A percentile compares a stretch with the other conserved stretches of the same genome.
Conservation (phyloP, 2,888 invertebrate species). For the Eristalis arbustorum region DNA sequence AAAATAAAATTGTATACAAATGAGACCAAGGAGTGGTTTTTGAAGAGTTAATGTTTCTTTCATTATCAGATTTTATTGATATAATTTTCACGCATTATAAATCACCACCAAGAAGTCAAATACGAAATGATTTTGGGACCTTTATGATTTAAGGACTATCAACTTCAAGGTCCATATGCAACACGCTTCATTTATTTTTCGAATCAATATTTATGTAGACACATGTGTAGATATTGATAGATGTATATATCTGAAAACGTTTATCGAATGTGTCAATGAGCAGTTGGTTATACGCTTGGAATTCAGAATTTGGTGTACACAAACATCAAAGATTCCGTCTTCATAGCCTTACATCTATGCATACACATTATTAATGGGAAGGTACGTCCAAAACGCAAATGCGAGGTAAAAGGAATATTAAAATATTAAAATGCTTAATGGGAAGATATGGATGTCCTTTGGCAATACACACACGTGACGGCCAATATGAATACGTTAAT, state of each 20-base stretch:
- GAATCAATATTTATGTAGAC: background rate
- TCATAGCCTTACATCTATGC: background rate
- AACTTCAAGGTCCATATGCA: background rate
- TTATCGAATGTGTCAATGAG: background rate
- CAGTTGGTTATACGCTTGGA: background rate
- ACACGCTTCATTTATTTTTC: background rate
- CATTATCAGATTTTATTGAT: conserved; percentile 37
- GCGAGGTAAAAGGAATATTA: background rate
- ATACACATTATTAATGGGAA: background rate
- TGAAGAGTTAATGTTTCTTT: conserved; percentile 34
- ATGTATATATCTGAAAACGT: background rate
- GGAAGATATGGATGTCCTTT: background rate
- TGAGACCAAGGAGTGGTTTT: background rate
- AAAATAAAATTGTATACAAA: conserved; percentile 10
- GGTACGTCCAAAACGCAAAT: background rate
- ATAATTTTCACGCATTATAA: conserved; percentile 6
- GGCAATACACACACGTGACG: background rate
- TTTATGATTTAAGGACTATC: background rate
- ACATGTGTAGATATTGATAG: background rate
- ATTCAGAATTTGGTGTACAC: background rate
- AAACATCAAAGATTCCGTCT: background rate
- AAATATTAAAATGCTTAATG: background rate
- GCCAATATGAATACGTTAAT: background rate
- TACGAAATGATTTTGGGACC: background rate
- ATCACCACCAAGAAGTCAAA: conserved; percentile 1